A percentile compares a stretch with the other conserved stretches of the same genome.
These are phyloP conservation scores for Tetragonula clypearis DNA, from an alignment of 1,140 invertebrate genomes.

Conservation along the genomic window DNA sequence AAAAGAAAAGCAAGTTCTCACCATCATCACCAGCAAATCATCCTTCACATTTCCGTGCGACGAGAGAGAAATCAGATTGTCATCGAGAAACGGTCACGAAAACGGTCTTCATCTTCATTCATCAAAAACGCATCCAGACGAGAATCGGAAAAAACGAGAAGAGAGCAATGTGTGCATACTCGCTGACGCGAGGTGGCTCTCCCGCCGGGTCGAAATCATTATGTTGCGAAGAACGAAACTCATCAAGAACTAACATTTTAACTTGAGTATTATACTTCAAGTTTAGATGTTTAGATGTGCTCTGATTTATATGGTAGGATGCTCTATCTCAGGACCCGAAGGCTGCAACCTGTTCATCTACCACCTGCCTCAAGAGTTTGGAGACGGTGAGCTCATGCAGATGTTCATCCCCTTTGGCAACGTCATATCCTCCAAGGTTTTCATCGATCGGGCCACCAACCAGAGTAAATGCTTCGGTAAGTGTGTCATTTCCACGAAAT, in stretches of 20 bases:
- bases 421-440: conserved; percentile 99
- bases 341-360: conserved; percentile 99
- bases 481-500: conserved; percentile 72
- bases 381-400: conserved; percentile 98
- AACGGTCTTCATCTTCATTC: conserved; percentile 60
- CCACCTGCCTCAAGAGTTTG: conserved; percentile 99
- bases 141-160: conserved; percentile 15
- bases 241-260: conserved; percentile 78
- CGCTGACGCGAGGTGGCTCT: conserved; percentile 42
- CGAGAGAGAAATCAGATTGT: conserved; percentile 62
- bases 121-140: conserved; percentile 44
- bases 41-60: conserved; percentile 53
- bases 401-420: conserved; percentile 99
- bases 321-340: conserved; percentile 98
- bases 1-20: not conserved
- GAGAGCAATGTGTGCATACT: conserved; percentile 19
- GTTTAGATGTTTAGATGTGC: conserved; percentile 82
- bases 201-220: conserved; percentile 58
- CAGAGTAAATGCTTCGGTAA: conserved; percentile 99
- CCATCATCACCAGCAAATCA: conserved; percentile 8
- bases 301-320: conserved; percentile 89
- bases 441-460: conserved; percentile 99
- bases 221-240: conserved; percentile 69
- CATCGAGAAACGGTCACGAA: conserved; percentile 45
- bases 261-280: conserved; percentile 83